Percentiles rank a stretch among this genome's conserved stretches.
Conservation (phyloP, 2,888 invertebrate species). For the Dynastes hyllus region DNA sequence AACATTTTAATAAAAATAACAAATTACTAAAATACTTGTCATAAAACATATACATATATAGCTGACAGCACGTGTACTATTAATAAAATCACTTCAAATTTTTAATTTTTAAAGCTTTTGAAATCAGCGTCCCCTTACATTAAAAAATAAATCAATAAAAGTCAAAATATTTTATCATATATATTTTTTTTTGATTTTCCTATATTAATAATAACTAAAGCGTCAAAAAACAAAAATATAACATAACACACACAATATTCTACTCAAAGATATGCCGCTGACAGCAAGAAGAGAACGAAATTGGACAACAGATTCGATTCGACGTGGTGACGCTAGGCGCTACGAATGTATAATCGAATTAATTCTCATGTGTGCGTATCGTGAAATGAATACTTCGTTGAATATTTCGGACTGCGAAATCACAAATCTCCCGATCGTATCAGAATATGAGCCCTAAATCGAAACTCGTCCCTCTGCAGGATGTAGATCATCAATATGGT, state of each 20-base stretch:
- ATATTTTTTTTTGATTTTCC: no score
- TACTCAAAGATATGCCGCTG: neutral
- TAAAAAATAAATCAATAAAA: no score
- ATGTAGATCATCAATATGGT: conserved; percentile 80
- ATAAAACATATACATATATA: no score
- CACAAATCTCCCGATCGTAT: conserved; percentile 77
- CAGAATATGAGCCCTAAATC: conserved; percentile 72
- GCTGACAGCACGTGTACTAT: no score
- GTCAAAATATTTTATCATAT: no score
- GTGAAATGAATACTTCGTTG: conserved; percentile 1
- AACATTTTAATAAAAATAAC: neutral
- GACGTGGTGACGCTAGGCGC: neutral
- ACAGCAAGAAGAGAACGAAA: neutral
- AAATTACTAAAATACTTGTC: no score
- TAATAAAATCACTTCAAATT: no score
- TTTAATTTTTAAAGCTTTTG: no score
- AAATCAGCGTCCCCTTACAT: no score
- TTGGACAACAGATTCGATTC: neutral
- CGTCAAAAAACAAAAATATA: neutral
- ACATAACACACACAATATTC: neutral
- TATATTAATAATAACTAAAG: no score
- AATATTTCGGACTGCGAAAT: conserved; percentile 55
- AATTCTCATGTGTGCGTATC: neutral
- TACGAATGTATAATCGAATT: neutral
- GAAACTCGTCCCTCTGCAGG: conserved; percentile 76